Percentiles rank a stretch among this genome's conserved stretches.
phyloP scores from a whole-genome alignment of 2,113 vertebrate species.

The Orcinus orca region DNA sequence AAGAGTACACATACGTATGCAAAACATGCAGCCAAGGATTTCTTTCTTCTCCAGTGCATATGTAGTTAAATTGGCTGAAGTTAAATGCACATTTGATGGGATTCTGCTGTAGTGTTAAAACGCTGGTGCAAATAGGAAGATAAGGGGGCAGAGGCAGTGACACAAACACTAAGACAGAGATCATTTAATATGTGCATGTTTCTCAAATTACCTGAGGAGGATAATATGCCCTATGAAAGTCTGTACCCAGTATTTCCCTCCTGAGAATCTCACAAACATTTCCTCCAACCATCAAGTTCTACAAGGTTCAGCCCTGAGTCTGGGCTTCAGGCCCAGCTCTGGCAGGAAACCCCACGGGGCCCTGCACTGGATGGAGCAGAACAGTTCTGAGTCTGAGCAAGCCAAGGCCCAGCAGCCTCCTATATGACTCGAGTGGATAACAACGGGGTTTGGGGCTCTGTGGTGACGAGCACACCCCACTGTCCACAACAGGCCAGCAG shows the following conservation, averaged over 20 bases:
- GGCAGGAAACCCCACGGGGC: neutral
- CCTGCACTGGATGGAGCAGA: too few relatives aligned
- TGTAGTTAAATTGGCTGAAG: neutral
- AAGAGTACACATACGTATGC: fast-evolving
- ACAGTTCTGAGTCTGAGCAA: neutral
- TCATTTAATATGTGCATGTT: fast-evolving
- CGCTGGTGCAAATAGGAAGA: neutral
- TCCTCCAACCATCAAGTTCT: neutral
- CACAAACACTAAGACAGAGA: fast-evolving
- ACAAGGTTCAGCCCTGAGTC: fast-evolving
- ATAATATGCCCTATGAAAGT: fast-evolving
- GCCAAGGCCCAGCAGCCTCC: neutral
- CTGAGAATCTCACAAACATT: neutral
- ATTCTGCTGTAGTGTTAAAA: neutral
- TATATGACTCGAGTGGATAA: neutral
- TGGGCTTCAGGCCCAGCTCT: neutral
- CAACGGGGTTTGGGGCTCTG: neutral
- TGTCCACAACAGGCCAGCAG: neutral
- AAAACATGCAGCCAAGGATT: neutral
- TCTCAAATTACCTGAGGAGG: neutral
- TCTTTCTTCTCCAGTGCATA: too few relatives aligned
- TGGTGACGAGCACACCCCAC: neutral
- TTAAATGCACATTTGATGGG: neutral
- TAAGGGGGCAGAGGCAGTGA: neutral
- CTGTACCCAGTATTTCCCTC: too few relatives aligned